A percentile compares a stretch with the other conserved stretches of the same genome.
Evolutionary conservation across 2,113 vertebrate species (phyloP).

Genomic region (Puffinus mauretanicus): DNA sequence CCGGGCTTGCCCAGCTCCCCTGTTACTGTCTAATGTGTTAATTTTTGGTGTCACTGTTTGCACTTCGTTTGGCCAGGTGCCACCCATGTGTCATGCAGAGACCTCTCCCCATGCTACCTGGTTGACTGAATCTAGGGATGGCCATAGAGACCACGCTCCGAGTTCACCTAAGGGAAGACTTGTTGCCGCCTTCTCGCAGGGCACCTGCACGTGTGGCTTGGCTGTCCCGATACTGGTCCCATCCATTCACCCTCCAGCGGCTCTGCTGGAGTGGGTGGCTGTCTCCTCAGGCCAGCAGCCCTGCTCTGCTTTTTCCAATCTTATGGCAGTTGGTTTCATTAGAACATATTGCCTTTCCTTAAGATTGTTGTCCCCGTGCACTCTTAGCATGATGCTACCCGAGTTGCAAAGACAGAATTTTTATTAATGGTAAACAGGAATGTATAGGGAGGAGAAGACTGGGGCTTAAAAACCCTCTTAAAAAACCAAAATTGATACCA

Average conservation of each 20-base stretch:
- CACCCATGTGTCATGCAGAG: not conserved
- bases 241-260: not conserved
- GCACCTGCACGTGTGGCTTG: rapidly evolving
- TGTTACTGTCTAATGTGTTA: not conserved
- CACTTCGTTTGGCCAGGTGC: not conserved
- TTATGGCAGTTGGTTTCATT: not conserved
- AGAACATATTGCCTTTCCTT: not conserved
- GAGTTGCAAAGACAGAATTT: not conserved
- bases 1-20: not conserved
- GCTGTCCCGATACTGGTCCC: not conserved
- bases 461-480: not conserved
- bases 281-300: not conserved
- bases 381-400: not conserved
- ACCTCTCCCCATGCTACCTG: not conserved
- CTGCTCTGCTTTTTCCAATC: not conserved
- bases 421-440: not conserved
- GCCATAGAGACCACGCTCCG: rapidly evolving
- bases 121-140: not conserved
- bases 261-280: not conserved
- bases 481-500: not conserved
- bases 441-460: not conserved
- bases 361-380: rapidly evolving
- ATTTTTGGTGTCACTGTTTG: not conserved
- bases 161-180: not conserved
- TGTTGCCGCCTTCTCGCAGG: not conserved